Evolutionary conservation across 2,113 vertebrate genomes (phyloP), one percentile per base, ranked within the genome.

Genomic region (Pachycephala philippinensis): DNA sequence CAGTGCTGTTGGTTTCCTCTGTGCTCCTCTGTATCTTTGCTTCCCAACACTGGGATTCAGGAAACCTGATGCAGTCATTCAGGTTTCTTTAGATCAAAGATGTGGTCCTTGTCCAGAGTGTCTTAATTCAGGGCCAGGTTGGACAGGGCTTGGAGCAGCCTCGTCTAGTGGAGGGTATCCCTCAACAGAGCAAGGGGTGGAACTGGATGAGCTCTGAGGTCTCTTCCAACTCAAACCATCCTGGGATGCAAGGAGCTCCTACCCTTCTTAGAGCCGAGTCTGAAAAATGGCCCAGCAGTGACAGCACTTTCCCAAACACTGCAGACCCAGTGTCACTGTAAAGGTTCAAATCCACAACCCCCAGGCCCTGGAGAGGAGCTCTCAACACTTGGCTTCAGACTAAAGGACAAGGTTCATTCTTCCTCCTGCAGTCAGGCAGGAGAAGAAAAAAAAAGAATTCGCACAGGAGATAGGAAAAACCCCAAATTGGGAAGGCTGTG

Each of bases 41-140:
- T 83, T 93, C 18, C 31, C 65, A 83, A 22, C 31, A 61, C 7
- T 15, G 17, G 16, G 56, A 93, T 53, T 81, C 54, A 24, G 21
- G 42, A 87, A 89, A 89, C 26, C 35, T 26, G 30, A 77, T 40
- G 21, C 5, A 77, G 27, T 20, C 64, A 81, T 53, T 44, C 37
- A 59, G 39, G 35, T 71, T 77, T 75, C 39, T 52, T 76, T 40
- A 72, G 9, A 40, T 15, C 42, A 54, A 82, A 64, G 13, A 31
- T 4, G 13, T 0, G 6, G 21, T 47, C 23, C 44, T 66, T 59
- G 20, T 10, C 47, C 42, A 66, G 27, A 54, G 13, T 2, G 1
- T 56, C 82, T 76, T n/a, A 53, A 54, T 27, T 54, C 40, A 61
- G n/a, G 18, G 37, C 19, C 52, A 59, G n/a, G n/a, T 10, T 61